Evolutionary conservation across 2,797 vertebrate genomes (phyloP).

Genomic region (Girardinus metallicus): DNA sequence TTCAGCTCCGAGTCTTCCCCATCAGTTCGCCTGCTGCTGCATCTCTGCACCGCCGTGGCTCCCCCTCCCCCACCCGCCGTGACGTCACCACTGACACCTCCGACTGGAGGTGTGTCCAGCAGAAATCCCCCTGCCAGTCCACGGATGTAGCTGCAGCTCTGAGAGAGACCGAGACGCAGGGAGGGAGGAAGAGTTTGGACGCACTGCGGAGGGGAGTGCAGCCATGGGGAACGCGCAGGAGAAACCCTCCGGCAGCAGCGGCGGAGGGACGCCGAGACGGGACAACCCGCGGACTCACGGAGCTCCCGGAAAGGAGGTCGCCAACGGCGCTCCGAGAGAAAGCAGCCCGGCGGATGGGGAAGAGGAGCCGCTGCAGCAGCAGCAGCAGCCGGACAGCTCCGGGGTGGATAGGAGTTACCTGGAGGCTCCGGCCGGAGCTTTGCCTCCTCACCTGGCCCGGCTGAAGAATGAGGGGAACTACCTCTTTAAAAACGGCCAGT

Average conservation of each 20-base stretch:
- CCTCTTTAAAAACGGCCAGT: constrained; percentile 92
- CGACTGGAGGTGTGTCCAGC: constrained; percentile 69
- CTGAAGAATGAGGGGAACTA: constrained; percentile 91
- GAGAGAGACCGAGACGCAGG: constrained; percentile 41
- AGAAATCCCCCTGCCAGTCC: constrained; percentile 69
- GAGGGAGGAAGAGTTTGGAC: constrained; percentile 40
- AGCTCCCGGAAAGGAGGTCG: constrained; percentile 46
- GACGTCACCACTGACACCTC: constrained; percentile 77
- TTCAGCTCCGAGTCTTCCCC: constrained; percentile 38
- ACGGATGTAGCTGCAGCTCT: constrained; percentile 74
- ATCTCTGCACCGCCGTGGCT: constrained; percentile 61
- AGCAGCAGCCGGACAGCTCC: constrained; percentile 17
- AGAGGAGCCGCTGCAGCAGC: constrained; percentile 11
- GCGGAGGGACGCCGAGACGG: constrained; percentile 62
- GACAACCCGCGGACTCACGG: constrained; percentile 33
- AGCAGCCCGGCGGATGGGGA: constrained; percentile 39
- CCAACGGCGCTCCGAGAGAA: constrained; percentile 68
- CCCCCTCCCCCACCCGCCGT: constrained; percentile 58
- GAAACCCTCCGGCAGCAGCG: constrained; percentile 78
- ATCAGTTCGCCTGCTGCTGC: constrained; percentile 61
- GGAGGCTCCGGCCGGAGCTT: constrained; percentile 78
- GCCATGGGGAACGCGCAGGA: constrained; percentile 93
- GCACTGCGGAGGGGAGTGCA: constrained; percentile 62
- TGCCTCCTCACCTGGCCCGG: constrained; percentile 83
- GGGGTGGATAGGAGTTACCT: constrained; percentile 76